Conservation (phyloP, 2,888 invertebrate species). For the Polyploca ridens region DNA sequence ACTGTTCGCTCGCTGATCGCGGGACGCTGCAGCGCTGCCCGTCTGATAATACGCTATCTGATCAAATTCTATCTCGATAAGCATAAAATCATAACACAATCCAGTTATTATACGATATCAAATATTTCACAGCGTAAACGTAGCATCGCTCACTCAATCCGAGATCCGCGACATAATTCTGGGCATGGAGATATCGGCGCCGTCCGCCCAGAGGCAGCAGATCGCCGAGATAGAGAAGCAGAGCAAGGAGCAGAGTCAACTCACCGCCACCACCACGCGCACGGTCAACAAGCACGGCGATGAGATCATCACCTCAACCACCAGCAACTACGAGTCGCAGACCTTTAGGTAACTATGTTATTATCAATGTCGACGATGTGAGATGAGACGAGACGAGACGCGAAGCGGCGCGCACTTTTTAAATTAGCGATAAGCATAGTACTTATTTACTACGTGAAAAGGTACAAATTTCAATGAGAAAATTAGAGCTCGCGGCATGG, state of each 20-base stretch:
- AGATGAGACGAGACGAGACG: too few species aligned
- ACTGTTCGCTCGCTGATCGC: constrained; percentile 53
- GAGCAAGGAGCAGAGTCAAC: constrained; percentile 98
- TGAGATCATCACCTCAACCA: constrained; percentile 99
- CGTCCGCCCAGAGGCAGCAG: constrained; percentile 99
- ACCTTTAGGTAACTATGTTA: constrained; percentile 88
- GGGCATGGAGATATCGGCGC: constrained; percentile 99
- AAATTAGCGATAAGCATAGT: too few species aligned
- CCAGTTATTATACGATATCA: too few species aligned
- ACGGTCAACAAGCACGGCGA: constrained; percentile 99
- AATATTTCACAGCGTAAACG: constrained; percentile 90
- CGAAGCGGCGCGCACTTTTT: too few species aligned
- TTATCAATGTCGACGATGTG: too few species aligned
- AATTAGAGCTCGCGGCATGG: too few species aligned
- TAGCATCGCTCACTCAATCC: constrained; percentile 99
- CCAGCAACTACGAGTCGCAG: constrained; percentile 99
- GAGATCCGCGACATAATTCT: constrained; percentile 99
- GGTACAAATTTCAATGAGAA: too few species aligned
- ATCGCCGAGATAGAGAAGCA: constrained; percentile 99
- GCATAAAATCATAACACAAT: too few species aligned
- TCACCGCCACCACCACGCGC: constrained; percentile 99
- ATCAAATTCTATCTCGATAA: constrained; percentile 34
- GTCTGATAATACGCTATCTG: constrained; percentile 71
- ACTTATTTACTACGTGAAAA: too few species aligned
- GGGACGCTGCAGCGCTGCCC: constrained; percentile 29